Evolutionary conservation across 1,140 invertebrate genomes (phyloP).

Genomic region (Oscheius sp.): DNA sequence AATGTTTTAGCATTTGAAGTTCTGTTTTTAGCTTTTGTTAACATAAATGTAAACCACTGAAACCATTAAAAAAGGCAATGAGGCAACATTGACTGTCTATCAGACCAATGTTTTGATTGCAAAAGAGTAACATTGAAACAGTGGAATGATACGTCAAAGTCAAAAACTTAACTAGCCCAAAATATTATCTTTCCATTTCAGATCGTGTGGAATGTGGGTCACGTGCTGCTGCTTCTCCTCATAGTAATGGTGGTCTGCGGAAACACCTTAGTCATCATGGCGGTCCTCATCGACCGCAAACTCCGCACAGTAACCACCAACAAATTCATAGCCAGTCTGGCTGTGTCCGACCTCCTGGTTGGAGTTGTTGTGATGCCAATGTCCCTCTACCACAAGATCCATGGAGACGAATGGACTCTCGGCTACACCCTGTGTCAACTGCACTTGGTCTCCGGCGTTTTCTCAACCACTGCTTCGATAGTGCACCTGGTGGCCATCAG

Average conservation of each 20-base stretch:
- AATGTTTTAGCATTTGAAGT: too few species aligned
- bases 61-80: too few species aligned
- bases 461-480: slow-evolving; percentile 42
- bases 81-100: too few species aligned
- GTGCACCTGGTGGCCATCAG: slow-evolving; percentile 42
- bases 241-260: slow-evolving; percentile 56
- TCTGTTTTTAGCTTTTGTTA: too few species aligned
- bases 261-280: slow-evolving; percentile 65
- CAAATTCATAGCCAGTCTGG: slow-evolving; percentile 65
- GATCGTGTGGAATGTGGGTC: slow-evolving; percentile 14
- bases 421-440: slow-evolving; percentile 62
- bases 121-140: too few species aligned
- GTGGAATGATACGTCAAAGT: too few species aligned
- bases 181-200: slow-evolving; percentile 18
- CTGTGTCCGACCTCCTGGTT: slow-evolving; percentile 65
- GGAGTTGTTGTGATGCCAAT: slow-evolving; percentile 65
- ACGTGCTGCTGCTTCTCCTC: slow-evolving; percentile 48
- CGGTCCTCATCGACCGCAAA: slow-evolving; percentile 63
- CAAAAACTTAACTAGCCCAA: too few species aligned
- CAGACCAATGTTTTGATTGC: too few species aligned
- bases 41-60: too few species aligned
- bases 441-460: slow-evolving; percentile 63
- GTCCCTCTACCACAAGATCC: slow-evolving; percentile 50
- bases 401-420: slow-evolving; percentile 49
- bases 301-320: slow-evolving; percentile 63